Evolutionary conservation across 2,113 vertebrate species (phyloP), one percentile per base, ranked within the genome.

Genomic region (Osmerus mordax): DNA sequence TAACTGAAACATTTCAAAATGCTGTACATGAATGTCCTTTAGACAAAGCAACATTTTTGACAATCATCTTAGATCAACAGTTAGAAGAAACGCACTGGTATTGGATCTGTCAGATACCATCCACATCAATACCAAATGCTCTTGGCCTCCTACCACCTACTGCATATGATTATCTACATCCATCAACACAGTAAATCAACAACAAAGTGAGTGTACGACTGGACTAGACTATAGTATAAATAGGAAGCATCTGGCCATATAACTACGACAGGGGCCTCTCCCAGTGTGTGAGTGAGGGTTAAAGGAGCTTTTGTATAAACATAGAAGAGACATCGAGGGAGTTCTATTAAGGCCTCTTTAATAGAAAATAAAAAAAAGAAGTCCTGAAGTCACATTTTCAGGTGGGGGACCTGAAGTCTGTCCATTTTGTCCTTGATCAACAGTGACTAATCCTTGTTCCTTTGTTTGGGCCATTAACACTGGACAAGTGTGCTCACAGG

Each of bases 1-100:
- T 84, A 87, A 87, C 82, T 80, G 88, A 89, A 90, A 92, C 90
- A 90, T 88, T 76, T 86, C 55, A 88, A 94, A 88, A 85, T 88
- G 86, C 88, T 90, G 92, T 89, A 89, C 88, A 91, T 81, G 77
- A 89, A 86, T 81, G 85, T 88, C 85, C 76, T 86, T 85, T 92
- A 86, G 87, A 92, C 81, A 91, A 90, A 89, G 72, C 56, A 77
- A 87, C 74, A 79, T 80, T 77, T 88, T 83, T 91, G 87, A 89
- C 84, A 90, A 91, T 87, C 82, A 88, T 90, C 90, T 92, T 87
- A 90, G 87, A 91, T 88, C 91, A 92, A 92, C 87, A 87, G 89
- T 86, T 86, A 91, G 79, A 23, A 71, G 73, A 70, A 79, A 86
- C 83, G 91, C 93, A 91, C 91, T 91, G 91, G 84, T 89, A 89